These are phyloP conservation scores for Acanthosoma haemorrhoidale DNA, from an alignment of 2,888 invertebrate species.

Conservation along the genomic window DNA sequence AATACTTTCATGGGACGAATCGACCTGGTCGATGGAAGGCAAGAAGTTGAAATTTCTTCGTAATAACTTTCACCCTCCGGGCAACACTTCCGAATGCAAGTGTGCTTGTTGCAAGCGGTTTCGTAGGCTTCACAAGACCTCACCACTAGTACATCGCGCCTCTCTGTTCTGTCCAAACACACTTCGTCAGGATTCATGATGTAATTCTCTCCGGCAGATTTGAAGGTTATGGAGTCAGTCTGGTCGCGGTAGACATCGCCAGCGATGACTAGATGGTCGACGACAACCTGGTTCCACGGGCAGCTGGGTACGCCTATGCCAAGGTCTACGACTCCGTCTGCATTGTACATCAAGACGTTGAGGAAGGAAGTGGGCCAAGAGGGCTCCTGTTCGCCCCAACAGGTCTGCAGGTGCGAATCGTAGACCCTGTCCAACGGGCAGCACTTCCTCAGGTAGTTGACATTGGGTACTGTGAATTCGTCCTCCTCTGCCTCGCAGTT, in stretches of 20 bases:
- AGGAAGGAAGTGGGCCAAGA: conserved; percentile 32
- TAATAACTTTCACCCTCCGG: conserved; percentile 42
- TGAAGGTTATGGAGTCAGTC: conserved; percentile 37
- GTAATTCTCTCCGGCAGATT: conserved; percentile 25
- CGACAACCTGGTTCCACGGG: conserved; percentile 31
- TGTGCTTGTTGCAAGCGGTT: conserved; percentile 39
- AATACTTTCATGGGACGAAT: not conserved
- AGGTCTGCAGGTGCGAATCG: conserved; percentile 34
- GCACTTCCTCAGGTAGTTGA: conserved; percentile 40
- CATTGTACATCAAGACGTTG: conserved; percentile 35
- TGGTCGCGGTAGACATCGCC: conserved; percentile 34
- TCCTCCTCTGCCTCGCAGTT: conserved; percentile 28
- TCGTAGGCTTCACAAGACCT: conserved; percentile 42
- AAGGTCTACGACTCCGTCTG: conserved; percentile 35
- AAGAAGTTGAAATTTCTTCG: not conserved
- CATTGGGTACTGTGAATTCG: conserved; percentile 32
- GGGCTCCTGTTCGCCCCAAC: conserved; percentile 33
- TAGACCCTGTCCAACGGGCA: conserved; percentile 39
- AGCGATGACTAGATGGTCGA: conserved; percentile 36
- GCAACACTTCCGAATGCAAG: conserved; percentile 48
- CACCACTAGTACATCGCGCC: conserved; percentile 37
- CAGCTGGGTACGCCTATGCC: conserved; percentile 38
- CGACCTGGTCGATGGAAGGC: not conserved
- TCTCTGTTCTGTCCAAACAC: conserved; percentile 43
- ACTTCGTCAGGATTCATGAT: conserved; percentile 40